Evolutionary conservation across 92 coral and sea anemone species (phyloP), one percentile per base, ranked within the genome.

Genomic region (Epizoanthus illoricatus): DNA sequence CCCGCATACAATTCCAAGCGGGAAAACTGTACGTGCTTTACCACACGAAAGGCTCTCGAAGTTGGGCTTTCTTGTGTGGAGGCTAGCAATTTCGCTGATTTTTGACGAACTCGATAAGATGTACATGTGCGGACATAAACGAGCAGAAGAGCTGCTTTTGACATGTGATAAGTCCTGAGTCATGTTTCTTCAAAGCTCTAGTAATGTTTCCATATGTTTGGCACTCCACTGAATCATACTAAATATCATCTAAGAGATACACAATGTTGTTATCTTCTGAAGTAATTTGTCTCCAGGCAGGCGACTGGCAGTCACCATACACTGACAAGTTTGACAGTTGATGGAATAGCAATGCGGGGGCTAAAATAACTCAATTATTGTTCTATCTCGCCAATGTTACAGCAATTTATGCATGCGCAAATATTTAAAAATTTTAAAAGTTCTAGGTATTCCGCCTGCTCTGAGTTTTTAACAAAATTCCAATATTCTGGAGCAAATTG

Each of bases 1-100:
- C 24, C 81, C 81, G 18, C 54, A 57, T 18, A 59, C 69, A 58
- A 75, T 75, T 15, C 81, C 69, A 39, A 75, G 81, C 17, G 81
- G 81, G 43, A 75, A 75, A 4, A 75, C 40, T 8, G 81, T 75
- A 17, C 69, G 57, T n/a, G 81, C 81, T 39, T 60, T 75, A 55
- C 69, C 20, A 11, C 55, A 75, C 36, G 67, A 12, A 60, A 75
- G 81, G 18, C 3, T 75, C 63, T 59, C 43, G 4, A 59, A 75
- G 81, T 75, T 59, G 23, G 69, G 60, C 81, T 40, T 75, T 39
- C 63, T 72, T 23, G 57, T 61, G 10, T 40, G 36, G 15, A 43
- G 10, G 21, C 5, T n/a, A 6, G 68, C 3, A 64, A n/a, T 59
- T 60, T 75, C 69, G 39, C 69, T 43, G 20, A 5, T 17, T 18